A percentile compares a stretch with the other conserved stretches of the same genome.
Conservation (phyloP, 2,113 vertebrate genomes). For the Lampris incognitus region DNA sequence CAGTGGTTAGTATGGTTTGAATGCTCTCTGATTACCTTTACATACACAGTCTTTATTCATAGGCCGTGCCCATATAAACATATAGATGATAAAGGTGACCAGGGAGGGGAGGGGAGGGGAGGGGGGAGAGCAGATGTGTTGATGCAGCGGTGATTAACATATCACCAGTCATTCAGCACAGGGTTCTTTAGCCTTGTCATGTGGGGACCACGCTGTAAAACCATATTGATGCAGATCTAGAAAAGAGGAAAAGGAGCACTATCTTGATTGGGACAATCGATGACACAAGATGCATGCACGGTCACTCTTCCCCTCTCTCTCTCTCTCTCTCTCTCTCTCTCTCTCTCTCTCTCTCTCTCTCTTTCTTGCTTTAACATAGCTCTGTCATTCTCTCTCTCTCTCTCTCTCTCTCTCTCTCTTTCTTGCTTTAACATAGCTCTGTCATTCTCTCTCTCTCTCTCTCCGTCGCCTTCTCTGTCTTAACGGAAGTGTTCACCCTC, state of each 20-base stretch:
- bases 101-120: not conserved
- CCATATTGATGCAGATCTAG: constrained; percentile 48
- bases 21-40: not conserved
- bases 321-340: not conserved
- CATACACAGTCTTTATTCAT: constrained; percentile 3
- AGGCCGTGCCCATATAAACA: constrained; percentile 20
- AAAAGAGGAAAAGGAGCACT: constrained; percentile 29
- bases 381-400: not conserved
- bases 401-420: not conserved
- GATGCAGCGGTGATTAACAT: constrained; percentile 50
- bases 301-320: not conserved
- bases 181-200: constrained; percentile 34
- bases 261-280: constrained; percentile 50
- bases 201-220: constrained; percentile 45
- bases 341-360: not conserved
- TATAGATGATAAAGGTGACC: constrained; percentile 13
- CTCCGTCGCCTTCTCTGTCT: not conserved
- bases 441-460: not conserved
- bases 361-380: too few relatives aligned
- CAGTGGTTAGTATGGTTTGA: not conserved
- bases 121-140: constrained; percentile 20
- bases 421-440: not conserved
- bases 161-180: constrained; percentile 33
- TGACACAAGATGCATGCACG: constrained; percentile 13
- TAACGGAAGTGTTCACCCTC: not conserved